Evolutionary conservation across 2,888 invertebrate genomes (phyloP).

Genomic region (Ectropis crepuscularia): DNA sequence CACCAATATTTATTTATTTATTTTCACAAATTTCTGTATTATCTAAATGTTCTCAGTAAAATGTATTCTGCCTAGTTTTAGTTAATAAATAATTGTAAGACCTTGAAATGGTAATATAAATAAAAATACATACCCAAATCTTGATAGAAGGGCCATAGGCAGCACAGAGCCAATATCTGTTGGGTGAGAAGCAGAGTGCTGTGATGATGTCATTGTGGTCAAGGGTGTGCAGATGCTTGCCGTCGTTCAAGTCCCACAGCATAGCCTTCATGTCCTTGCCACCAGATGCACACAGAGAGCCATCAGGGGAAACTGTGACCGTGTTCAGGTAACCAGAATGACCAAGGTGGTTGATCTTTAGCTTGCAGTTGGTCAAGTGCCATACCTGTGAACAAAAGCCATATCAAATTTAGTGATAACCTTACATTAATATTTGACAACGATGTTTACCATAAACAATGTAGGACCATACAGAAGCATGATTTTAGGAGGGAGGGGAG

Average conservation of each 20-base stretch:
- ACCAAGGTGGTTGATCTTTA: constrained; percentile 99
- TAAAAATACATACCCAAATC: constrained; percentile 91
- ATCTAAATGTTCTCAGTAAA: no score
- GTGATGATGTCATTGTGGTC: constrained; percentile 99
- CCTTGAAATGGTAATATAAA: neutral
- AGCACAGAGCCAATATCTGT: constrained; percentile 99
- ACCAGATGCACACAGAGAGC: constrained; percentile 99
- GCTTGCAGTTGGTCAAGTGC: constrained; percentile 99
- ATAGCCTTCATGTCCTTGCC: constrained; percentile 99
- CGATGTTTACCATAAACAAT: no score
- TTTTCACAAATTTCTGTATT: no score
- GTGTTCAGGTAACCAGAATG: constrained; percentile 99
- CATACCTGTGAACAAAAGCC: constrained; percentile 88
- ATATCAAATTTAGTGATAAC: constrained; percentile 1
- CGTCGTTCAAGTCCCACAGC: constrained; percentile 99
- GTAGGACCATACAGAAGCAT: no score
- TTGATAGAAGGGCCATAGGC: constrained; percentile 99
- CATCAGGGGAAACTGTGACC: constrained; percentile 99
- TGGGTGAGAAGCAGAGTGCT: constrained; percentile 99
- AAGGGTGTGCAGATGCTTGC: constrained; percentile 99
- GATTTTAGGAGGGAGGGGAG: no score
- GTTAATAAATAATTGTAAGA: no score
- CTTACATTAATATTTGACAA: no score
- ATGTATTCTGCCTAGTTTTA: no score
- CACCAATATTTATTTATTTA: no score